Evolutionary conservation across 2,113 vertebrate species (phyloP).

Genomic region (Melanotaenia duboulayi): DNA sequence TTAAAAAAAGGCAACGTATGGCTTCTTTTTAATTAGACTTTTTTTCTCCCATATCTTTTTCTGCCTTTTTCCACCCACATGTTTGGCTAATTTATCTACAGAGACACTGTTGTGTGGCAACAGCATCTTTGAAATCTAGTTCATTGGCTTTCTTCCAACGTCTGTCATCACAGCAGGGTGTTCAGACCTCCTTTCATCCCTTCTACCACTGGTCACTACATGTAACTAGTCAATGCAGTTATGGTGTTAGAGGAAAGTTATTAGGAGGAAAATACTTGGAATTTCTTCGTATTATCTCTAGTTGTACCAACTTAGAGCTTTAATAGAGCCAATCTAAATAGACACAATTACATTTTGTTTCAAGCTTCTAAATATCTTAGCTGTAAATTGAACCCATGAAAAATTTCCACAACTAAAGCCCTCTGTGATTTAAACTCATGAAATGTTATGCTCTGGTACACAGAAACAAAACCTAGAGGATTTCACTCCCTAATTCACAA

Average conservation of each 20-base stretch:
- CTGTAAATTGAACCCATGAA: too few species aligned
- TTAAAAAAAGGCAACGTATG: neutral
- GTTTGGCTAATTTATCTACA: slow-evolving; percentile 11
- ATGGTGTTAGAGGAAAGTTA: too few species aligned
- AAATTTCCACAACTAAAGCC: neutral
- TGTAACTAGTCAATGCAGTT: too few species aligned
- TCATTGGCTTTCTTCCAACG: neutral
- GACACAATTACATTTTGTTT: neutral
- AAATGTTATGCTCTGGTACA: neutral
- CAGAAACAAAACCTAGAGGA: neutral
- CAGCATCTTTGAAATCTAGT: neutral
- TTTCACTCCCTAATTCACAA: slow-evolving; percentile 15
- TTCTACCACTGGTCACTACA: neutral
- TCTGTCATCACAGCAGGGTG: neutral
- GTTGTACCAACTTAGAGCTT: neutral
- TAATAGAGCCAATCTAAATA: neutral
- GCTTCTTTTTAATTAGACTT: neutral
- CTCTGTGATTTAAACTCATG: too few species aligned
- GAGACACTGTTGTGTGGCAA: neutral
- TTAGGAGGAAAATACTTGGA: too few species aligned
- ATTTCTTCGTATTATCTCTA: neutral
- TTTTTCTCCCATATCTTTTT: neutral
- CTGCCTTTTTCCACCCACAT: neutral
- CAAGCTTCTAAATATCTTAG: too few species aligned
- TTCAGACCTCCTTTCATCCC: neutral